These are phyloP conservation scores for Dendrolimus pini DNA, from an alignment of 2,888 invertebrate species.

Conservation along the genomic window DNA sequence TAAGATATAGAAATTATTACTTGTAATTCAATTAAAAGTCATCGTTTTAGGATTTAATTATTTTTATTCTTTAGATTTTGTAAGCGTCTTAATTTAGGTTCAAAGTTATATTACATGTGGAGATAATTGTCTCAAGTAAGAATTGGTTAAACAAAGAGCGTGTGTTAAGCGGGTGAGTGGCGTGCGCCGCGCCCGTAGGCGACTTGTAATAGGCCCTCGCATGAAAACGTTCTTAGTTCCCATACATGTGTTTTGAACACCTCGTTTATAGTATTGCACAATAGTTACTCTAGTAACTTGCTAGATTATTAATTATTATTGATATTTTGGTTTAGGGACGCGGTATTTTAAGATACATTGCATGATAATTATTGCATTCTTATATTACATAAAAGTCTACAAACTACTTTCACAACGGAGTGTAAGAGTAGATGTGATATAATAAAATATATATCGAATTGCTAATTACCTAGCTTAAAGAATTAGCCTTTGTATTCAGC, in stretches of 20 bases:
- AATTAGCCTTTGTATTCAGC: no score
- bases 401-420: no score
- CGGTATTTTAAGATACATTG: no score
- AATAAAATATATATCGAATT: no score
- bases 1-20: no score
- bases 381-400: no score
- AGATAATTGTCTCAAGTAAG: conserved; percentile 60
- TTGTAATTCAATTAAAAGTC: no score
- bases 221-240: conserved; percentile 41
- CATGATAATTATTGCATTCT: no score
- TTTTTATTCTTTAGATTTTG: no score
- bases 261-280: neutral
- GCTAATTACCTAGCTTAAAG: no score
- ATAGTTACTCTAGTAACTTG: conserved; percentile 6
- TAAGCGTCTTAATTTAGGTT: conserved; percentile 7
- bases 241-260: conserved; percentile 17
- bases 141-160: conserved; percentile 60
- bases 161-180: conserved; percentile 51
- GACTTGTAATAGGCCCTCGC: conserved; percentile 37
- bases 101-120: conserved; percentile 51
- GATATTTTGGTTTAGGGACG: neutral
- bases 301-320: neutral
- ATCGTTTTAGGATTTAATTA: no score
- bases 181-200: conserved; percentile 41
- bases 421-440: no score